Evolutionary conservation across 2,113 vertebrate genomes (phyloP).

Genomic region (Psittacula cyanocephala): DNA sequence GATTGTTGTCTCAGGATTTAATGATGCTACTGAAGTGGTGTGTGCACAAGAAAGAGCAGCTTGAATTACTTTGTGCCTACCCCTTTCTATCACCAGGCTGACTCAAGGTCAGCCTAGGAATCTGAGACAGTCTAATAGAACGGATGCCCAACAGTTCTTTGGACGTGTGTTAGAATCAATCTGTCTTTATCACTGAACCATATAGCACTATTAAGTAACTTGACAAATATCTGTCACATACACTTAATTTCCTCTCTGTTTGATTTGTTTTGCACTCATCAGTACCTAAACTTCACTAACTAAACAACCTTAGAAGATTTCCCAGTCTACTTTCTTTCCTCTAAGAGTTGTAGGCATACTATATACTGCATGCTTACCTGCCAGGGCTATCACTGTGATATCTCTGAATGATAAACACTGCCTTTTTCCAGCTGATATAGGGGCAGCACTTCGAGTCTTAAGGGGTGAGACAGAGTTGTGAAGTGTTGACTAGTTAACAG

Average conservation of each 20-base stretch:
- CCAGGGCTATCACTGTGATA: not conserved
- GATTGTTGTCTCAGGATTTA: not conserved
- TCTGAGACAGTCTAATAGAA: not conserved
- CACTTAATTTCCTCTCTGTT: not conserved
- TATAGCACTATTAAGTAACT: not conserved
- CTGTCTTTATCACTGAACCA: not conserved
- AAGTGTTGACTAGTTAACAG: not conserved
- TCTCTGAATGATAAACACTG: not conserved
- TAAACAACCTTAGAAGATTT: not conserved
- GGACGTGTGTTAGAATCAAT: not conserved
- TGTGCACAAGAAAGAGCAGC: not conserved
- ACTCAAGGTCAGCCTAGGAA: not conserved
- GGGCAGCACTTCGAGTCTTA: not conserved
- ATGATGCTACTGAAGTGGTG: not conserved
- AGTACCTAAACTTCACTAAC: not conserved
- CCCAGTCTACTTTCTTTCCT: not conserved
- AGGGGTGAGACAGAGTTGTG: not conserved
- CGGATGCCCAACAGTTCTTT: not conserved
- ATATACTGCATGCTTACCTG: not conserved
- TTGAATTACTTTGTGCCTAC: not conserved
- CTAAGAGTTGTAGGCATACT: not conserved
- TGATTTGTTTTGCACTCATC: not conserved
- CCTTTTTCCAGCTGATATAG: not conserved
- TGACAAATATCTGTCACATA: not conserved
- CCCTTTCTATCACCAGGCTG: not conserved